Percentiles rank a stretch among this genome's conserved stretches.
Conservation (phyloP, 35 echinoderm and acorn worm species). For the Diadema setosum region DNA sequence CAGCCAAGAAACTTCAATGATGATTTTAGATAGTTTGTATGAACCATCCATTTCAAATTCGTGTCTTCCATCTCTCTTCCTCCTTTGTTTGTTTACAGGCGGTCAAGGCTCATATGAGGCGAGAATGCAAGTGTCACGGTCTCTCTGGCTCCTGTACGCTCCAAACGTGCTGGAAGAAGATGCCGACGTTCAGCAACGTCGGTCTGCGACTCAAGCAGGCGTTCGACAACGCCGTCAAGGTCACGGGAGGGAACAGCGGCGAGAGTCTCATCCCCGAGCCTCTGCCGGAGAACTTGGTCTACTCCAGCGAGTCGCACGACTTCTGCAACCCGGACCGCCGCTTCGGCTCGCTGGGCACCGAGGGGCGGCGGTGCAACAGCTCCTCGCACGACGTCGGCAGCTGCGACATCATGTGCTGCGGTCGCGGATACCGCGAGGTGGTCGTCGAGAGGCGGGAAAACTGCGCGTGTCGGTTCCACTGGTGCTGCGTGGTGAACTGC, state of each 20-base stretch:
- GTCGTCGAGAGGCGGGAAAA: slow-evolving; percentile 30
- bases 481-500: slow-evolving; percentile 97
- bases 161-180: slow-evolving; percentile 93
- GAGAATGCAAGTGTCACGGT: slow-evolving; percentile 92
- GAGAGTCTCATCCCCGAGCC: slow-evolving; percentile 72
- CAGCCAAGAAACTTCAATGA: no score
- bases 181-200: slow-evolving; percentile 87
- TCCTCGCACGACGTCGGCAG: slow-evolving; percentile 77
- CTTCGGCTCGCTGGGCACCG: slow-evolving; percentile 82
- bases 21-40: no score
- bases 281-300: slow-evolving; percentile 55
- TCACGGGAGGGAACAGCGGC: slow-evolving; percentile 86
- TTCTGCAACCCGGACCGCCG: slow-evolving; percentile 82
- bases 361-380: slow-evolving; percentile 73
- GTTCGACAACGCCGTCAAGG: slow-evolving; percentile 92
- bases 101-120: slow-evolving; percentile 53
- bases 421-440: slow-evolving; percentile 67
- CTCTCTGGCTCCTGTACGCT: slow-evolving; percentile 92
- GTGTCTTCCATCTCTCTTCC: not conserved
- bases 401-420: slow-evolving; percentile 90
- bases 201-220: slow-evolving; percentile 72
- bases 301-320: slow-evolving; percentile 81
- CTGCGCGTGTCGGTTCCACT: slow-evolving; percentile 90
- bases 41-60: not conserved
- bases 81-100: slow-evolving; percentile 28